A percentile compares a stretch with the other conserved stretches of the same genome.
phyloP scores from a whole-genome alignment of 2,797 vertebrate genomes.

The Hipposideros larvatus region DNA sequence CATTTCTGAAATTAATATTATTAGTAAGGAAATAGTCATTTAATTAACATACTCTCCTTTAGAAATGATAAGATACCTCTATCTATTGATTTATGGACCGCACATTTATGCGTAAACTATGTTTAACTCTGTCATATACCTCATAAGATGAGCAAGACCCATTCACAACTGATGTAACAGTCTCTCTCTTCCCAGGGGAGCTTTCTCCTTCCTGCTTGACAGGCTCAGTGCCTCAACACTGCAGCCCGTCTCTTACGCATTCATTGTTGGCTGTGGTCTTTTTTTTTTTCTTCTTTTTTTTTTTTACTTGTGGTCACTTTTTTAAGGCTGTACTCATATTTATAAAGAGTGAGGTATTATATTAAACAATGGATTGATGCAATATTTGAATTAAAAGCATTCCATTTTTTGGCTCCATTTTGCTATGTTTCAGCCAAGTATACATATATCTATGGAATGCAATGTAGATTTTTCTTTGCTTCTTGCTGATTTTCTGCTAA shows the following conservation, averaged over 20 bases:
- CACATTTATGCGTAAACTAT: conserved; percentile 82
- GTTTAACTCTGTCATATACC: conserved; percentile 84
- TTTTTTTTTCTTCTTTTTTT: conserved; percentile 49
- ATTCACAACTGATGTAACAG: conserved; percentile 86
- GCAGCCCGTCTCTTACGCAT: conserved; percentile 84
- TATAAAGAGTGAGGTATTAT: conserved; percentile 86
- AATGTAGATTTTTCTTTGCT: conserved; percentile 85
- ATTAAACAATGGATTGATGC: conserved; percentile 86
- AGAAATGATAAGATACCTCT: conserved; percentile 83
- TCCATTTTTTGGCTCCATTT: conserved; percentile 80
- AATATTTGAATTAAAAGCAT: conserved; percentile 86
- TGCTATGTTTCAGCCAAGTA: conserved; percentile 81
- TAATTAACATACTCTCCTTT: conserved; percentile 82
- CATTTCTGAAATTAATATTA: conserved; percentile 80
- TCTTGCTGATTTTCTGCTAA: conserved; percentile 84
- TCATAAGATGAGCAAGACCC: conserved; percentile 84
- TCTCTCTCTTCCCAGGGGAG: conserved; percentile 81
- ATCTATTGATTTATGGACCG: conserved; percentile 84
- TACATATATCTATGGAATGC: conserved; percentile 82
- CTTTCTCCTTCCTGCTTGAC: conserved; percentile 86
- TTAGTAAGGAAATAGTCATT: conserved; percentile 85
- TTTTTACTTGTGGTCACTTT: conserved; percentile 43
- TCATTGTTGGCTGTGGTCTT: conserved; percentile 83
- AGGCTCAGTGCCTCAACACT: conserved; percentile 80
- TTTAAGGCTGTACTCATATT: conserved; percentile 81